Conservation (phyloP, 2,888 invertebrate species). For the Acronicta psi region DNA sequence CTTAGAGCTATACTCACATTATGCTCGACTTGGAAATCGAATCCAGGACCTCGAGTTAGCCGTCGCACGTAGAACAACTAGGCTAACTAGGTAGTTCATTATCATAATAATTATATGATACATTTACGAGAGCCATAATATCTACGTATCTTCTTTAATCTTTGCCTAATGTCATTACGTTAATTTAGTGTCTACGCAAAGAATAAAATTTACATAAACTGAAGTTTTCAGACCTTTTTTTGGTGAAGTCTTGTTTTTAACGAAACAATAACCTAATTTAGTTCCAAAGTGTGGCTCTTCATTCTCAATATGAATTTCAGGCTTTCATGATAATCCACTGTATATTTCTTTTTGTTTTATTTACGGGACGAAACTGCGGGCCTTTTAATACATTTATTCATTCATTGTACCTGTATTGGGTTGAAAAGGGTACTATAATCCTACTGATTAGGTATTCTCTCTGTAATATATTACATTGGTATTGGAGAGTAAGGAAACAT, state of each 20-base stretch:
- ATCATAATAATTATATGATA: too few relatives aligned
- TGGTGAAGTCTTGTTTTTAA: background rate
- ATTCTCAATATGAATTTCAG: conserved; percentile 42
- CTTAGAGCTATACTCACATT: too few relatives aligned
- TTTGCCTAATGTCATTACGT: too few relatives aligned
- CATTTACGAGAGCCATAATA: too few relatives aligned
- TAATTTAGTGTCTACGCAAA: too few relatives aligned
- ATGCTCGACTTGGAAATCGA: too few relatives aligned
- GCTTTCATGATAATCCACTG: conserved; percentile 48
- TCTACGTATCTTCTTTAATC: too few relatives aligned
- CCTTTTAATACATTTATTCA: conserved; percentile 58
- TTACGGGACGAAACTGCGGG: conserved; percentile 38
- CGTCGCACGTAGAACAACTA: too few relatives aligned
- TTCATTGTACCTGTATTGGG: conserved; percentile 55
- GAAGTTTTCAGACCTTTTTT: background rate
- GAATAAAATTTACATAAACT: background rate
- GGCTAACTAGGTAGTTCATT: too few relatives aligned
- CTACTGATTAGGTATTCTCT: conserved; percentile 56
- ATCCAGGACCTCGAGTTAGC: too few relatives aligned
- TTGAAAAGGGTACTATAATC: conserved; percentile 60
- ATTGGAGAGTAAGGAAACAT: conserved; percentile 41
- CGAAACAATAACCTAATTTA: conserved; percentile 16
- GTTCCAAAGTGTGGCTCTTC: conserved; percentile 34
- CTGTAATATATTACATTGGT: conserved; percentile 46
- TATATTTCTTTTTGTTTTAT: conserved; percentile 58